These are phyloP conservation scores for Ylistrum balloti DNA, from an alignment of 1,140 invertebrate genomes.

Conservation along the genomic window DNA sequence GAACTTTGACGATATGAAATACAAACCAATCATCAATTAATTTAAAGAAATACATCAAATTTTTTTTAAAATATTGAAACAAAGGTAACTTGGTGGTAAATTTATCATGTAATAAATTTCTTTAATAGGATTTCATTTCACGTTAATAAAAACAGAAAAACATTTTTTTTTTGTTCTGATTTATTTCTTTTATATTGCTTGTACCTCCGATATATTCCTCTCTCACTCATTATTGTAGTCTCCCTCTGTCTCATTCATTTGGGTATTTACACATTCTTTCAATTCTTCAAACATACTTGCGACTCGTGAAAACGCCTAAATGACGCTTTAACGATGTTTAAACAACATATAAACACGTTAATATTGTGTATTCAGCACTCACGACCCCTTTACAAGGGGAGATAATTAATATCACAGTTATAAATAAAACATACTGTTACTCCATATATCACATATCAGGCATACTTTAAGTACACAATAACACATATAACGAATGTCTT, in stretches of 20 bases:
- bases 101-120: too few relatives aligned
- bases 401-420: conserved; percentile 15
- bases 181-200: too few relatives aligned
- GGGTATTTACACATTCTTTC: not conserved
- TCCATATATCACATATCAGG: conserved; percentile 6
- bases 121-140: too few relatives aligned
- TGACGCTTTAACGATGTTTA: not conserved
- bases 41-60: too few relatives aligned
- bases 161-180: too few relatives aligned
- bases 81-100: too few relatives aligned
- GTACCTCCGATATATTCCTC: too few relatives aligned
- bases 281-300: conserved; percentile 18
- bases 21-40: too few relatives aligned
- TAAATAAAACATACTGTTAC: not conserved
- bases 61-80: too few relatives aligned
- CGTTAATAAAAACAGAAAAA: too few relatives aligned
- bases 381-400: not conserved
- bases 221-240: not conserved
- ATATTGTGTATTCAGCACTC: conserved; percentile 32
- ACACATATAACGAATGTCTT: conserved; percentile 1
- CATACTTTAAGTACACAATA: conserved; percentile 2
- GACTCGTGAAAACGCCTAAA: not conserved
- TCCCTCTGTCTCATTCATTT: not conserved
- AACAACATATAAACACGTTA: not conserved
- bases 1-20: too few relatives aligned